Evolutionary conservation across 1,140 invertebrate genomes (phyloP), one percentile per base, ranked within the genome.

Genomic region (Frieseomelitta varia): DNA sequence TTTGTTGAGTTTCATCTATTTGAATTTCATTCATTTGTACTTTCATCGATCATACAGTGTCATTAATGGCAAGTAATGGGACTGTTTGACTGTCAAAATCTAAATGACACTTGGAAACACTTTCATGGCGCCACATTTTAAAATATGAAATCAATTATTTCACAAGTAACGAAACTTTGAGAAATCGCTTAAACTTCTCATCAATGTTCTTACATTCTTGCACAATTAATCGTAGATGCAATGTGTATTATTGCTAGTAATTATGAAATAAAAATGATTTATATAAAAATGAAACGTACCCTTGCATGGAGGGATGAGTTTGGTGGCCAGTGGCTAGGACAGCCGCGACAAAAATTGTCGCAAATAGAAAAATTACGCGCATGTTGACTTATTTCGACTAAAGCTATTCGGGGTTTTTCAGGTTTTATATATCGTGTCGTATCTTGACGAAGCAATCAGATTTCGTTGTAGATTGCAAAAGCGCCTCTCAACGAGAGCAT

Each of bases 341-440:
- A 19, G 84, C 53, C 65, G 72, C 95, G 95, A 73, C 96, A 96
- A 91, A 95, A 96, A 63, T 96, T 96, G 87, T 97, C 97, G 19
- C 97, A 89, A 10, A 96, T 96, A 65, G 97, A 92, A 89, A 97
- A 97, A 80, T 96, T 93, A 68, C 95, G 93, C 15, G 96, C 94
- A 30, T 81, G 30, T 2, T 75, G 65, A 12, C 30, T 56, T 19
- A 27, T 24, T 24, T 27, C 34, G 11, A 58, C 27, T 27, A 39
- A 71, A 69, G 15, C 17, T 30, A 1, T 2, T 51, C 3, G 10
- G 24, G 11, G 1, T 14, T 11, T 21, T 6, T 61, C 34, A 39
- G 8, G 39, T 58, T 74, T 76, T 85, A 85, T 81, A 85, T 81
- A 76, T 21, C 17, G 21, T 1, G 95, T 93, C n/a, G 94, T 84